Evolutionary conservation across 2,888 invertebrate genomes (phyloP), one percentile per base, ranked within the genome.

Genomic region (Phortica magna): DNA sequence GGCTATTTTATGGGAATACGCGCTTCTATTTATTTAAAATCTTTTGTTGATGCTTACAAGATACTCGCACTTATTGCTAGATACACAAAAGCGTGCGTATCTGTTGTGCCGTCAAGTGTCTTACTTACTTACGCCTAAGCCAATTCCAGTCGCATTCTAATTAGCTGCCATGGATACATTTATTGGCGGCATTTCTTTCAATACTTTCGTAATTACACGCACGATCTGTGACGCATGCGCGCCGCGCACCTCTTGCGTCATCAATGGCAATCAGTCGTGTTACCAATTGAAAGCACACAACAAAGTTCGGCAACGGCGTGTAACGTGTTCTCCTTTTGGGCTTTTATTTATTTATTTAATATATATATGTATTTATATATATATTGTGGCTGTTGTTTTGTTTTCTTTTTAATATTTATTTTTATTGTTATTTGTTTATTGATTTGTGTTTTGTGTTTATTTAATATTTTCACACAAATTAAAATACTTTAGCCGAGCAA

Each of bases 401-500:
- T 71, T 71, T 71, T 2, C 0, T 12, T 12, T 12, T 82, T 81
- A 87, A 81, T 87, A 88, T 84, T 87, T 85, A 85, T 87, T 87
- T 83, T 77, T 82, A 82, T 88, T 85, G 78, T 82, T 83, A 84
- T 88, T 77, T 75, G 55, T 71, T 77, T 85, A 82, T 83, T 87
- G 80, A 79, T 83, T 84, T 79, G 85, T 88, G 84, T 88, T 85
- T 70, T 73, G 41, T 86, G 87, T 87, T 87, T 88, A 82, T 77
- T 77, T 81, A 88, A 88, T 80, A 88, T 87, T 83, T 87, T 87
- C 86, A 88, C 87, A 87, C 89, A 87, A 88, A 87, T 87, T 87
- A 87, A 88, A 88, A 88, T 87, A 87, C 84, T 77, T 74, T 67
- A 65, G 14, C 39, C 43, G 55, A 48, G 22, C 65, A 41, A 53